phyloP scores from a whole-genome alignment of 1,140 invertebrate genomes.

The Calephelis nemesis region DNA sequence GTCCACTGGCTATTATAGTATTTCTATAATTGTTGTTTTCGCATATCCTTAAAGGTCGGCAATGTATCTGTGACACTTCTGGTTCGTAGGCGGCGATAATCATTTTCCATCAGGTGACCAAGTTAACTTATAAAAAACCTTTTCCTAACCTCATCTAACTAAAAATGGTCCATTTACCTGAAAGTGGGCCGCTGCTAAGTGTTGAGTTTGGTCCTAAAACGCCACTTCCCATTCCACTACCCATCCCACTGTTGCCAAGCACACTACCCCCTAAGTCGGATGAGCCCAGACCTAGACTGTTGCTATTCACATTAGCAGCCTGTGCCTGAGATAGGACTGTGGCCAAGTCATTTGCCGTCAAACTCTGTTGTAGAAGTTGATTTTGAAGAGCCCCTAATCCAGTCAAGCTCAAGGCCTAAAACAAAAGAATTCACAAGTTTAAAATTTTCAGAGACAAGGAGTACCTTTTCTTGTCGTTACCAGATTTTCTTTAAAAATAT shows the following conservation, averaged over 20 bases:
- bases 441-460: too few relatives aligned
- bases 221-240: constrained; percentile 39
- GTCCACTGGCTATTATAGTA: too few relatives aligned
- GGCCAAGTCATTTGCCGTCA: constrained; percentile 66
- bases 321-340: constrained; percentile 59
- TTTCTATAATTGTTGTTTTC: too few relatives aligned
- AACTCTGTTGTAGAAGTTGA: constrained; percentile 75
- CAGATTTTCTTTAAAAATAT: too few relatives aligned
- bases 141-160: background rate
- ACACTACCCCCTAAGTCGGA: constrained; percentile 43
- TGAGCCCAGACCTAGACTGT: constrained; percentile 42
- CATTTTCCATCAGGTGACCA: too few relatives aligned
- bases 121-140: too few relatives aligned
- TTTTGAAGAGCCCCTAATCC: constrained; percentile 80
- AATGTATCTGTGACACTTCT: too few relatives aligned
- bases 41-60: too few relatives aligned
- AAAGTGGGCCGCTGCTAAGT: constrained; percentile 56
- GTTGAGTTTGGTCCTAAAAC: constrained; percentile 48
- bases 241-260: constrained; percentile 42
- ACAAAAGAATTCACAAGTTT: constrained; percentile 22
- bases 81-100: too few relatives aligned
- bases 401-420: constrained; percentile 65
- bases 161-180: constrained; percentile 41
- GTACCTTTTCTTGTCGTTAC: too few relatives aligned
- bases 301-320: constrained; percentile 46